phyloP scores from a whole-genome alignment of 2,888 invertebrate genomes.

The Panzeria rudis region DNA sequence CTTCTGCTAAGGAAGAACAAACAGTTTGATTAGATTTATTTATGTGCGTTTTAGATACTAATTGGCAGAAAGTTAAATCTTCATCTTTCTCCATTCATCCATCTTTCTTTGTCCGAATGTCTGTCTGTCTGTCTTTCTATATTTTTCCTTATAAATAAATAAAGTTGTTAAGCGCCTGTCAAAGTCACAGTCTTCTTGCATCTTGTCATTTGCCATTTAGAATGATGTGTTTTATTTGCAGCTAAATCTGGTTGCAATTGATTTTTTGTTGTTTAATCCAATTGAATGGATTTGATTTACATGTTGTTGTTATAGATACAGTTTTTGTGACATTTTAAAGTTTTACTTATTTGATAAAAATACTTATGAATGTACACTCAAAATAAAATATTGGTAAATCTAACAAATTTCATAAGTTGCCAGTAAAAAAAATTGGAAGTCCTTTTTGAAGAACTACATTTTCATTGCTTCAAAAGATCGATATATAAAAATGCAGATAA shows the following conservation, averaged over 20 bases:
- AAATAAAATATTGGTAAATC: no score
- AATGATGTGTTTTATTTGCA: constrained; percentile 52
- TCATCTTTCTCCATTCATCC: constrained; percentile 7
- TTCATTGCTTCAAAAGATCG: no score
- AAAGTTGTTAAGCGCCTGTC: constrained; percentile 65
- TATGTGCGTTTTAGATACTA: constrained; percentile 65
- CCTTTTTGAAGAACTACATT: no score
- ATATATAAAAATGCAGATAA: no score
- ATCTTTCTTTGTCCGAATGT: neutral
- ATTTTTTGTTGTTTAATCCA: constrained; percentile 45
- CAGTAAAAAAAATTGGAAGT: no score
- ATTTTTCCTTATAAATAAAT: constrained; percentile 43
- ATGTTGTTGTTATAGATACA: constrained; percentile 13
- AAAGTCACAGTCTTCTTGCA: constrained; percentile 42
- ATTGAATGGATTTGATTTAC: constrained; percentile 46
- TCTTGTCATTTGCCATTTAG: constrained; percentile 65
- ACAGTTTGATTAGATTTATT: constrained; percentile 57
- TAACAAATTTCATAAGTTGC: no score
- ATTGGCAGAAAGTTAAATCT: constrained; percentile 67
- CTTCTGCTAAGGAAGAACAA: neutral
- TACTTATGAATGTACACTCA: no score
- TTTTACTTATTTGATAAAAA: neutral
- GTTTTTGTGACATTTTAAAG: neutral
- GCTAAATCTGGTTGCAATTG: constrained; percentile 24
- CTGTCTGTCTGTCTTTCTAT: neutral